A percentile compares a stretch with the other conserved stretches of the same genome.
These are phyloP conservation scores for Andrena bucephala DNA, from an alignment of 2,888 invertebrate species.

Conservation along the genomic window DNA sequence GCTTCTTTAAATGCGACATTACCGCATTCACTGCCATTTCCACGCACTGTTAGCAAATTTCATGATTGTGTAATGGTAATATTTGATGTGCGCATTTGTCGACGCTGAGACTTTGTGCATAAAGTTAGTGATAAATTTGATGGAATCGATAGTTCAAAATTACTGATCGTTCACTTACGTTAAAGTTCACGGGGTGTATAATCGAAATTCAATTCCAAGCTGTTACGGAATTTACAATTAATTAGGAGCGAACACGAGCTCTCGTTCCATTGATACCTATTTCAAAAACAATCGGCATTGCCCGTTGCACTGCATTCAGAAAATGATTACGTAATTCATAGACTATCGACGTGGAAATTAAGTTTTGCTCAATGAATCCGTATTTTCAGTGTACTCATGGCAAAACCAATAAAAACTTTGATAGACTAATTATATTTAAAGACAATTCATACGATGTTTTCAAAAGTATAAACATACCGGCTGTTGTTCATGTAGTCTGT, in stretches of 20 bases:
- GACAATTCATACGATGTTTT: not conserved
- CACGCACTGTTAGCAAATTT: constrained; percentile 1
- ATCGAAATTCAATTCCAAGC: constrained; percentile 44
- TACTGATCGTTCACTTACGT: constrained; percentile 45
- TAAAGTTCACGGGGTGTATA: constrained; percentile 32
- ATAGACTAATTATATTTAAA: no score
- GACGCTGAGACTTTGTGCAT: constrained; percentile 16
- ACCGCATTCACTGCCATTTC: not conserved
- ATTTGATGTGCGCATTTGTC: constrained; percentile 12
- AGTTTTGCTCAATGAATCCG: no score
- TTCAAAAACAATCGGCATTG: constrained; percentile 3
- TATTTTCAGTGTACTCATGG: no score
- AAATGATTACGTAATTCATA: constrained; percentile 11
- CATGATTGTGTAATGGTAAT: not conserved
- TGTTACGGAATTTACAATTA: constrained; percentile 46
- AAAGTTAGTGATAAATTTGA: constrained; percentile 30
- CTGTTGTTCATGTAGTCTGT: not conserved
- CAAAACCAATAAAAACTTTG: no score
- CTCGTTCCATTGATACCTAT: constrained; percentile 2
- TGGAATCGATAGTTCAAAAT: constrained; percentile 43
- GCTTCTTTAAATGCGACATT: not conserved
- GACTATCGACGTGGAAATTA: no score
- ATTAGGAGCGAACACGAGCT: constrained; percentile 19
- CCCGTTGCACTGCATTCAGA: not conserved
- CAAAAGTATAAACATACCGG: not conserved